phyloP scores from a whole-genome alignment of 2,113 vertebrate genomes.

The Butorides virescens region DNA sequence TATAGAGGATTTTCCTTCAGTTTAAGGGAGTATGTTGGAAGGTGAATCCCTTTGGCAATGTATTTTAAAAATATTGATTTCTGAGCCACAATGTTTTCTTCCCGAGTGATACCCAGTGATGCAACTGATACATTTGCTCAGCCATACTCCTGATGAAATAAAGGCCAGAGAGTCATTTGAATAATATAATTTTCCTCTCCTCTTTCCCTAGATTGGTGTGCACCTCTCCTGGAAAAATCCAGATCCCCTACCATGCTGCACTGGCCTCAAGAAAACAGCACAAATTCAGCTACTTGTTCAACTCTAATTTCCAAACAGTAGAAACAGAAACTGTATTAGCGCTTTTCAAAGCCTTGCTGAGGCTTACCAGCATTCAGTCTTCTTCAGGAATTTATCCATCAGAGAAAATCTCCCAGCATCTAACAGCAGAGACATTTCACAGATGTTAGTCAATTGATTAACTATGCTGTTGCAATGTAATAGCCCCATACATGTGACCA shows the following conservation, averaged over 20 bases:
- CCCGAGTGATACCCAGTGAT: background rate
- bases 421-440: slow-evolving; percentile 33
- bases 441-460: slow-evolving; percentile 72
- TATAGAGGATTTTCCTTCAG: background rate
- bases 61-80: background rate
- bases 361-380: background rate
- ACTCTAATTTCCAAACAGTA: background rate
- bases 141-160: background rate
- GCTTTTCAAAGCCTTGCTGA: background rate
- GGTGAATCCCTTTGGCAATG: background rate
- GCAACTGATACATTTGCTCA: background rate
- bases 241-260: background rate
- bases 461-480: slow-evolving; percentile 41
- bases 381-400: background rate
- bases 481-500: slow-evolving; percentile 43
- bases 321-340: background rate
- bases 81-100: background rate
- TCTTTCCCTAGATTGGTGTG: accelerated
- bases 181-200: background rate
- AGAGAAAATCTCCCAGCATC: background rate
- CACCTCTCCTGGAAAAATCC: background rate
- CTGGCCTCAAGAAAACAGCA: background rate
- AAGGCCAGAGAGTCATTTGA: background rate
- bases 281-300: background rate
- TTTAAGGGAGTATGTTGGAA: background rate